Conservation (phyloP, 1,140 invertebrate species). For the Parasteatoda tepidariorum region DNA sequence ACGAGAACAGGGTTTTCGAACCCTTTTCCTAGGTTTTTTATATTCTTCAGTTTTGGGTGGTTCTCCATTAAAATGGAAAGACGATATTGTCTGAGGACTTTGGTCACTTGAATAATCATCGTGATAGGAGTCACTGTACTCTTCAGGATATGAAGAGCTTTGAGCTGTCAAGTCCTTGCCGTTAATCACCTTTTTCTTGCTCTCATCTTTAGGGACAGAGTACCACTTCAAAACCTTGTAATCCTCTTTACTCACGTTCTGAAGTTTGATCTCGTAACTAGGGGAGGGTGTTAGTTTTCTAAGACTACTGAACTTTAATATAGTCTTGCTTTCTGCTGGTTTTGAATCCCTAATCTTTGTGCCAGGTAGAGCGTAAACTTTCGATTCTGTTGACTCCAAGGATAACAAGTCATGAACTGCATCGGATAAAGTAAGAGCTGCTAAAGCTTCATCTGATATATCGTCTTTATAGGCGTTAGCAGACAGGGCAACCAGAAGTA, state of each 20-base stretch:
- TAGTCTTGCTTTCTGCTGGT: neutral
- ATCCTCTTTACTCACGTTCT: slow-evolving; percentile 5
- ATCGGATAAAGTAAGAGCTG: neutral
- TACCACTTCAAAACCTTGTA: slow-evolving; percentile 37
- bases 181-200: neutral
- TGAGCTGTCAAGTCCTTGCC: slow-evolving; percentile 16
- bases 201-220: neutral
- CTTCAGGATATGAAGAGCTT: slow-evolving; percentile 19
- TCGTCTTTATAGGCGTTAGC: neutral
- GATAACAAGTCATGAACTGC: neutral
- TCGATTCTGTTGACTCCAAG: neutral
- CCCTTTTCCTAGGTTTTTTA: slow-evolving; percentile 13
- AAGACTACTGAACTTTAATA: neutral
- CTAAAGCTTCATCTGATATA: neutral
- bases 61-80: neutral
- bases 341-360: neutral
- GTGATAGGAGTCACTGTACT: neutral
- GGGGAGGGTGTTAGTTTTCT: neutral
- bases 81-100: neutral
- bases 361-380: neutral
- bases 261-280: slow-evolving; percentile 3
- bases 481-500: neutral
- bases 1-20: neutral
- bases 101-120: neutral
- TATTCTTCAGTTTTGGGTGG: neutral